phyloP scores from a whole-genome alignment of 2,797 vertebrate genomes.

The Staurois parvus region DNA sequence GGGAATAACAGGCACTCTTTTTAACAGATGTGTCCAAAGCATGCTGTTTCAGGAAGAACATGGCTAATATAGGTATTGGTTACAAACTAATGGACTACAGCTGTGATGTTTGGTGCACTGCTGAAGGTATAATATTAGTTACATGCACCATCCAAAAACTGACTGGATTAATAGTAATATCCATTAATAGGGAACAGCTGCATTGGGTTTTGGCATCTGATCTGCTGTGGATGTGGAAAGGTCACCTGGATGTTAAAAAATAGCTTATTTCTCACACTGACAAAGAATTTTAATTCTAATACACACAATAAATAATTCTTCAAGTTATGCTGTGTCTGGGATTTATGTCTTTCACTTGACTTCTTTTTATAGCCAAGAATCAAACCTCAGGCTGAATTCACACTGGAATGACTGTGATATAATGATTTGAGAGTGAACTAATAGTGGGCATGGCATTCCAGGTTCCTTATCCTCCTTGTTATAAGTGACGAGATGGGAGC shows the following conservation, averaged over 20 bases:
- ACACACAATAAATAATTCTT: background rate
- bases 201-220: constrained; percentile 12
- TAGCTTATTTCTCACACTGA: constrained; percentile 45
- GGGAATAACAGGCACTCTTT: background rate
- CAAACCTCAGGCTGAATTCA: background rate
- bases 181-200: constrained; percentile 35
- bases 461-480: no score
- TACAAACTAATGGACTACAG: background rate
- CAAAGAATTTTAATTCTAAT: constrained; percentile 15
- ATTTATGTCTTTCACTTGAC: background rate
- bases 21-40: background rate
- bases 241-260: constrained; percentile 28
- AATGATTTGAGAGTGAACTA: no score
- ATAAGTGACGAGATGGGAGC: no score
- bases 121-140: background rate
- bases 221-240: background rate
- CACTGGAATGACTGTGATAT: no score
- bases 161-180: background rate
- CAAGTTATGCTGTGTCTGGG: background rate
- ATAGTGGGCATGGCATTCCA: no score
- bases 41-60: background rate
- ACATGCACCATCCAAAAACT: background rate
- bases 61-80: background rate
- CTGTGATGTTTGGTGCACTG: background rate
- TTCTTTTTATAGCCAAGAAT: background rate